These are phyloP conservation scores for Poecilus cupreus DNA, from an alignment of 2,888 invertebrate species.

Conservation along the genomic window DNA sequence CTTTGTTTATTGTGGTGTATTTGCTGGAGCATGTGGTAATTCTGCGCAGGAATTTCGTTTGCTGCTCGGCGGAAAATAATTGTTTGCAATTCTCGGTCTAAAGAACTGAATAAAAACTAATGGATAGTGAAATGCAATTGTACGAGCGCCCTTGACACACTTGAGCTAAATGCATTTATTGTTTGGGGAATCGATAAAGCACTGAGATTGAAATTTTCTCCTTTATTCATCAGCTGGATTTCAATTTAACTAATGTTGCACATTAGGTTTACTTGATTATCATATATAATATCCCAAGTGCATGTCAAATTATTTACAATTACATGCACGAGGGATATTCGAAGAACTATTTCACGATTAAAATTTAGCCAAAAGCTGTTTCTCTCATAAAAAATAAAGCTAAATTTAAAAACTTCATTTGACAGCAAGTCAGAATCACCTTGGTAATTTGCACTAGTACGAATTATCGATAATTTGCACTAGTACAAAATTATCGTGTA, in stretches of 20 bases:
- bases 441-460: too few relatives aligned
- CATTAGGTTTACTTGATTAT: background rate
- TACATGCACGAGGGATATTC: too few relatives aligned
- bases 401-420: too few relatives aligned
- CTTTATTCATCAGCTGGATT: too few relatives aligned
- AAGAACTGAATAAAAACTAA: constrained; percentile 6
- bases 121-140: constrained; percentile 30
- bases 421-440: too few relatives aligned
- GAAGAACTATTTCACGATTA: too few relatives aligned
- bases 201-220: background rate
- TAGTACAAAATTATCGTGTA: too few relatives aligned
- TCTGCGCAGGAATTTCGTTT: constrained; percentile 3
- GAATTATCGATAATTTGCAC: too few relatives aligned
- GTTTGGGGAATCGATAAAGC: background rate
- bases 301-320: too few relatives aligned
- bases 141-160: background rate
- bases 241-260: background rate
- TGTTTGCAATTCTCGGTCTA: background rate
- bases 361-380: too few relatives aligned
- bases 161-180: background rate
- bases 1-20: constrained; percentile 10
- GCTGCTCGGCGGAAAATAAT: background rate
- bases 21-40: constrained; percentile 33
- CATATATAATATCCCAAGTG: too few relatives aligned
- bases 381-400: too few relatives aligned